phyloP scores from a whole-genome alignment of 2,888 invertebrate species.

The Spilosoma lubricipeda region DNA sequence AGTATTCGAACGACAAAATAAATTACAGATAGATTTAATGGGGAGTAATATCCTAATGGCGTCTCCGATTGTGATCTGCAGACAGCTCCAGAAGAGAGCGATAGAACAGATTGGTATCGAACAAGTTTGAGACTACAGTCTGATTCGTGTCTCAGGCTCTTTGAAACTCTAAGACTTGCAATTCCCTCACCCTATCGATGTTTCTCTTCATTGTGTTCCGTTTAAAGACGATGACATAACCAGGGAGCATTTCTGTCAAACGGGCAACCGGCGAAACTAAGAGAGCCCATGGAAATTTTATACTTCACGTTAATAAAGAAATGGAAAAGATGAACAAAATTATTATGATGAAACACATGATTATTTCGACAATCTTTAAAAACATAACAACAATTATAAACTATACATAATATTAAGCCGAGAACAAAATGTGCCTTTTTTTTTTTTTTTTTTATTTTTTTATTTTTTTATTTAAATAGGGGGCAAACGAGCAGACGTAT shows the following conservation, averaged over 20 bases:
- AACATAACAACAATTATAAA: background rate
- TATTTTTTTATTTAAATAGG: no score
- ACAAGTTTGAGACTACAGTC: no score
- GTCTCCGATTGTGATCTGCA: background rate
- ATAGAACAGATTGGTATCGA: no score
- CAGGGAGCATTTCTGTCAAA: background rate
- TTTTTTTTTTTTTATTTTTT: no score
- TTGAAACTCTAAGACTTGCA: background rate
- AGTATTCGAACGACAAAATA: background rate
- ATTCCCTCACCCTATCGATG: no score
- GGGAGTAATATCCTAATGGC: background rate
- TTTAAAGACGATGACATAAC: background rate
- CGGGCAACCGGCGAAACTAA: background rate
- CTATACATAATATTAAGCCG: background rate
- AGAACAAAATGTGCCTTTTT: no score
- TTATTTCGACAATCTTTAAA: background rate
- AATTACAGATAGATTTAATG: background rate
- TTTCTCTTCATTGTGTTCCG: no score
- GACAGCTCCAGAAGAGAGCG: background rate
- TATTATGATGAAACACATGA: background rate
- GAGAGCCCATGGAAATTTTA: no score
- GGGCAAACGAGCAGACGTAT: no score
- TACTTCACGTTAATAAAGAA: background rate
- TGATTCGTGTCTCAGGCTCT: background rate
- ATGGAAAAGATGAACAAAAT: background rate